phyloP scores from a whole-genome alignment of 2,113 vertebrate genomes.

The Pterophyllum scalare region DNA sequence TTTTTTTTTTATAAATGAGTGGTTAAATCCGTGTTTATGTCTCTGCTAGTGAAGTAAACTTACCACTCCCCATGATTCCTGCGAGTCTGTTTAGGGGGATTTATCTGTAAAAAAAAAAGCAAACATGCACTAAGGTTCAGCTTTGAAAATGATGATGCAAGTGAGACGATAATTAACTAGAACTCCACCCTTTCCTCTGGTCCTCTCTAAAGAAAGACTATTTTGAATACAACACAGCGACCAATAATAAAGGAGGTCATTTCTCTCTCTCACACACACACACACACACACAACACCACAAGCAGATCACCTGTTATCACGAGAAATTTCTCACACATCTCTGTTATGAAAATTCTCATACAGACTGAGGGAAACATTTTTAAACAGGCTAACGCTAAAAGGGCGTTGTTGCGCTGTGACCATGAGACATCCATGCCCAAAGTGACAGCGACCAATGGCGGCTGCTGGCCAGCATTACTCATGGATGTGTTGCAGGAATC shows the following conservation, averaged over 20 bases:
- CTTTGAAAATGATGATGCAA: neutral
- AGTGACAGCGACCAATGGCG: slow-evolving; percentile 58
- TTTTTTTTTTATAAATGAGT: too few species aligned
- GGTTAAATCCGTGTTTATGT: neutral
- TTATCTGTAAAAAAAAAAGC: slow-evolving; percentile 43
- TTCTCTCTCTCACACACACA: neutral
- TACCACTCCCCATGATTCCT: slow-evolving; percentile 81
- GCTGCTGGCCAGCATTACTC: slow-evolving; percentile 24
- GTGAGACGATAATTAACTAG: neutral
- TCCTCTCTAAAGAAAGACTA: neutral
- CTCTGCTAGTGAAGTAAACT: slow-evolving; percentile 39
- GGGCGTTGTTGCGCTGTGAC: neutral
- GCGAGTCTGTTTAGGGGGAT: slow-evolving; percentile 40
- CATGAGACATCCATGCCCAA: slow-evolving; percentile 5
- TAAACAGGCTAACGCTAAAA: neutral
- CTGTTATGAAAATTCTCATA: neutral
- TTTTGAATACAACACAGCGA: neutral
- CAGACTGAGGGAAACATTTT: neutral
- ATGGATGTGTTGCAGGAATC: slow-evolving; percentile 41
- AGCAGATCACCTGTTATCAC: too few species aligned
- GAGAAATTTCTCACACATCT: neutral
- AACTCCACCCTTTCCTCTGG: neutral
- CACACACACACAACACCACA: neutral
- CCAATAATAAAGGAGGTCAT: neutral
- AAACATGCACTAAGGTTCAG: slow-evolving; percentile 27